Evolutionary conservation across 2,113 vertebrate genomes (phyloP).

Genomic region (Leuciscus idus): DNA sequence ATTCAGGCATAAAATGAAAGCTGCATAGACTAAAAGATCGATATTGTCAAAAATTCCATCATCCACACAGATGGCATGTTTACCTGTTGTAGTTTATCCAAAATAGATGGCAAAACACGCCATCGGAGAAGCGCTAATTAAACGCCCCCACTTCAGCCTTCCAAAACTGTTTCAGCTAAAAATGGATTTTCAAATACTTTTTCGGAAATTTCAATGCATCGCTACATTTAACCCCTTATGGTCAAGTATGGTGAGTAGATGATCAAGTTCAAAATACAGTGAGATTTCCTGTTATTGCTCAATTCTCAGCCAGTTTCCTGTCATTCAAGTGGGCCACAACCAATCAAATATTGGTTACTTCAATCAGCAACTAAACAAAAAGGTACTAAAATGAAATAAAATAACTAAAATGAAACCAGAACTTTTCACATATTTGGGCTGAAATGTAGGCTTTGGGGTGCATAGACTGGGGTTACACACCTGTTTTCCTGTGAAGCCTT

Average conservation of each 20-base stretch:
- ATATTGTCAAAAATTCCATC: too few relatives aligned
- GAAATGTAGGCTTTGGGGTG: neutral
- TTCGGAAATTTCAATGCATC: neutral
- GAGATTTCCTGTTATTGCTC: neutral
- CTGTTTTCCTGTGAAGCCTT: constrained; percentile 99
- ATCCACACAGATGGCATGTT: neutral
- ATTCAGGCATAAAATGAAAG: neutral
- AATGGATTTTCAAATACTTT: neutral
- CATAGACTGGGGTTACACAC: constrained; percentile 70
- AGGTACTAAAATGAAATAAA: too few relatives aligned
- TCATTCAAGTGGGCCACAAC: neutral
- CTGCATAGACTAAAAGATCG: neutral
- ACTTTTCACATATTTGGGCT: neutral
- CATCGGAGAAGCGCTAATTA: neutral
- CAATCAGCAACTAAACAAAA: neutral
- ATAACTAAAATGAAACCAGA: neutral
- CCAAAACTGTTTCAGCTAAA: neutral
- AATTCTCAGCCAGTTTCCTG: neutral
- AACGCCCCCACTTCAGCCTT: neutral
- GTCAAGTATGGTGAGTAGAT: neutral
- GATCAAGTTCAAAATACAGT: neutral
- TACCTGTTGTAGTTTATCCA: neutral
- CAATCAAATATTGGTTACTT: neutral
- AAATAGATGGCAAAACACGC: neutral
- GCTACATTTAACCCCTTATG: neutral